Base-by-base conservation (phyloP, 2,797 vertebrate genomes). In the Phaenicophaeus curvirostris region DNA sequence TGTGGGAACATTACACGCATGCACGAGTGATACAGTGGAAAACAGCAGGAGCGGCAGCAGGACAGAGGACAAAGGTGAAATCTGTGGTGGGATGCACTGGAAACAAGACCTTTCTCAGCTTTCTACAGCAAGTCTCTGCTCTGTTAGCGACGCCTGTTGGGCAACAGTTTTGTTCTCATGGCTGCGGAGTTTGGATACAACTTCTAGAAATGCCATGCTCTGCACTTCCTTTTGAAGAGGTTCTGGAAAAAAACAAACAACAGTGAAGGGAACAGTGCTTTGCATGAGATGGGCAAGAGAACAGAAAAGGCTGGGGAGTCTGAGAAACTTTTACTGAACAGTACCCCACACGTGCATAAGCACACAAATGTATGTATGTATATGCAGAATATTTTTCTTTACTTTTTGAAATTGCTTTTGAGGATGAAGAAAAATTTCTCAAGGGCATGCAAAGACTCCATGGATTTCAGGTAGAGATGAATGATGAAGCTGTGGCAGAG, bases 121-220 rank as follows among this genome's bases (percentile, higher is more conserved):
- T 97, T 99, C 98, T 92, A 99, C 99, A 8, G 98, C 98, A 86
- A 99, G 98, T 97, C 99, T 99, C 98, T 99, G 99, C 99, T 99
- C 99, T 89, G 99, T 99, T 94, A 99, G 98, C 48, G 98, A 99
- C 65, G 99, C 99, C 98, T 99, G 99, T 85, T 99, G 99, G 35
- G 99, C 99, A 44, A 99, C 99, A 59, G 98, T 99, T 98, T 99
- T 99, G 98, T 99, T 99, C 96, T 99, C 99, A 5, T 99, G 99
- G 88, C 98, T 98, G 89, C 99, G 98, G 91, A 99, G 99, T 97
- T 98, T 99, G 85, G 99, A 99, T 87, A 99, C 96, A 51, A 99
- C 98, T 54, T 99, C 99, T 93, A 99, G 98, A 95, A 99, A 99
- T 0, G 98, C 98, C 98, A 99, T 97, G 96, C 97, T 98, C 97